A percentile compares a stretch with the other conserved stretches of the same genome.
Evolutionary conservation across 2,113 vertebrate species (phyloP).

Genomic region (Paedocypris sp.): DNA sequence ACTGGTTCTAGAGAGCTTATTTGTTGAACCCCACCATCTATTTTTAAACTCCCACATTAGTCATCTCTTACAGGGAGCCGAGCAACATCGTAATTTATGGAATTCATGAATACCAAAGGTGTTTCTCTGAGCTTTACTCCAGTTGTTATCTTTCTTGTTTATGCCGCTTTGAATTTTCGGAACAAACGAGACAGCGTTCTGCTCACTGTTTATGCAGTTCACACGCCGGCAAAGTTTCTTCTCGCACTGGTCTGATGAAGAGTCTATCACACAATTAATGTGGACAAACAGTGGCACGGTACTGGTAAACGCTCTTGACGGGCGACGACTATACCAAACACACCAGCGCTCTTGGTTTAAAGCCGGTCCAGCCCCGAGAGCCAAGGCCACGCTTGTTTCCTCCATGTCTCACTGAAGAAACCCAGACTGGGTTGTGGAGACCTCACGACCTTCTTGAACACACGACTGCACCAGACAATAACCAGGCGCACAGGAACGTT

Average conservation of each 20-base stretch:
- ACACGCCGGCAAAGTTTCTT: not conserved
- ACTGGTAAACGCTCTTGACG: too few relatives aligned
- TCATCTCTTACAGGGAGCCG: slow-evolving; percentile 49
- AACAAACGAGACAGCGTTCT: slow-evolving; percentile 4
- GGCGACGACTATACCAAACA: too few relatives aligned
- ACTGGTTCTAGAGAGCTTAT: slow-evolving; percentile 32
- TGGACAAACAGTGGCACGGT: not conserved
- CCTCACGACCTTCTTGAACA: slow-evolving; percentile 14
- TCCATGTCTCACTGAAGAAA: slow-evolving; percentile 1
- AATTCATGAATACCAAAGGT: slow-evolving; percentile 56
- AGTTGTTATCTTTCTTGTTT: slow-evolving; percentile 37
- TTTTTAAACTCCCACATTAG: slow-evolving; percentile 59
- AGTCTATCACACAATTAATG: not conserved
- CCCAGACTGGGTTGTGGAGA: not conserved
- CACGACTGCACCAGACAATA: too few relatives aligned
- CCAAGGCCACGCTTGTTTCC: not conserved
- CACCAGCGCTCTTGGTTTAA: not conserved
- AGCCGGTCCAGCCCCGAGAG: not conserved
- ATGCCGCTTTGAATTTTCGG: slow-evolving; percentile 14
- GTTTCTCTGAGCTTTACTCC: slow-evolving; percentile 18
- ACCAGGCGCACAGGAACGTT: too few relatives aligned
- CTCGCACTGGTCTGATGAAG: not conserved
- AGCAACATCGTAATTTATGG: slow-evolving; percentile 51
- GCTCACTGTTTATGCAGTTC: slow-evolving; percentile 8
- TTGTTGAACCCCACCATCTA: slow-evolving; percentile 45